These are phyloP conservation scores for Neopipo cinnamomea DNA, from an alignment of 2,113 vertebrate species.

Conservation along the genomic window DNA sequence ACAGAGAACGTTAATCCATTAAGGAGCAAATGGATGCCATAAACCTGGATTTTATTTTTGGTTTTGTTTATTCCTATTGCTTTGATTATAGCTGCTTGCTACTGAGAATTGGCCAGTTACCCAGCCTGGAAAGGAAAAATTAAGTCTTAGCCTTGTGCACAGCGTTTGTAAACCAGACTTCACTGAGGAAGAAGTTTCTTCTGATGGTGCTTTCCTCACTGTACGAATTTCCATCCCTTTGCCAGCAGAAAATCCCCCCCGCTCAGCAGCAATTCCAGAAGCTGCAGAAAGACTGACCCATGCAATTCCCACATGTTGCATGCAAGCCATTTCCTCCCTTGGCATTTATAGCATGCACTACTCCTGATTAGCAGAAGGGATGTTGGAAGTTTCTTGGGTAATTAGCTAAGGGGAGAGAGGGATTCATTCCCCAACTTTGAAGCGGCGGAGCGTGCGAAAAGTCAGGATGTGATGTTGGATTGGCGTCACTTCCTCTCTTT, in stretches of 20 bases:
- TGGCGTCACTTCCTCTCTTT: slow-evolving; percentile 38
- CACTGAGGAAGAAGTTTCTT: neutral
- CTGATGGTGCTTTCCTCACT: accelerated
- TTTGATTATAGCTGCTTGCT: neutral
- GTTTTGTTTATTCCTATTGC: neutral
- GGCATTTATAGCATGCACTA: neutral
- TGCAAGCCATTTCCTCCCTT: neutral
- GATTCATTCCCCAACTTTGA: neutral
- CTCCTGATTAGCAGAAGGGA: neutral
- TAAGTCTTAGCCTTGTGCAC: neutral
- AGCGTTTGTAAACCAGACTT: neutral
- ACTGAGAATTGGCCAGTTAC: neutral
- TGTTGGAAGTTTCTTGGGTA: neutral
- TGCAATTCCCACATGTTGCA: neutral
- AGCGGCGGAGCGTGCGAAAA: neutral
- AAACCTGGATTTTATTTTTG: neutral
- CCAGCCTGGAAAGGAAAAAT: neutral
- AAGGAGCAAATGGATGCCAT: slow-evolving; percentile 25
- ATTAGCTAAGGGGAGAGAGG: neutral
- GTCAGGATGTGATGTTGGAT: slow-evolving; percentile 1
- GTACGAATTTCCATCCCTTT: neutral
- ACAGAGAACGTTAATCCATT: neutral
- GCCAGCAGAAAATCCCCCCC: neutral
- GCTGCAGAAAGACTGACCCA: neutral
- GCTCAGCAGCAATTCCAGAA: neutral